Base-by-base conservation (phyloP, 2,888 invertebrate genomes). In the Parasteatoda lunata region DNA sequence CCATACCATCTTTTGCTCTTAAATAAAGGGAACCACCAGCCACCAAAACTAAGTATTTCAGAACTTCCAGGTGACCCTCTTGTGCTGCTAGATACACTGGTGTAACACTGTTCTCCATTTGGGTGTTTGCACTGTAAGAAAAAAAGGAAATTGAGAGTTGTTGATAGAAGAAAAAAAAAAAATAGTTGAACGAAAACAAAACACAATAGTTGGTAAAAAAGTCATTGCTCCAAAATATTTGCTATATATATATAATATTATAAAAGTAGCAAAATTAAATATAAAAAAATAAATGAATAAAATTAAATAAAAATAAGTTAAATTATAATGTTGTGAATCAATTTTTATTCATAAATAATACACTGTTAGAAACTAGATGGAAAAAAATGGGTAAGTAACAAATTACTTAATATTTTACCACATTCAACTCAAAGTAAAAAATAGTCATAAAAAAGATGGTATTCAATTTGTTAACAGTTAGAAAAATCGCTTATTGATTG, bases 71-170 rank as follows among this genome's bases (percentile, higher is more conserved):
- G 92, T 97, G 96, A 1, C 97, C 97, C 91, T 96, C 96, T 92
- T 97, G 97, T 70, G 97, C 96, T 11, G 97, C 97, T 91, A 97
- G 93, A 92, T 97, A 97, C 59, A 96, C 96, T 71, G 97, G 96
- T 59, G 97, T 97, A 90, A 96, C 96, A 92, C 97, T 97, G 92
- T 96, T 97, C 93, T 96, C 96, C 96, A 97, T 96, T 92, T 96
- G 96, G 90, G 96, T 95, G 93, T 97, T 97, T 90, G 97, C 96
- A 93, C 96, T 96, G 94, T 75, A 93, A 72, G 11, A 52, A 65
- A 73, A 15, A 68, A 51, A n/a, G 8, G 11, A 71, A 30, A 13
- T 45, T 9, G 54, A 48, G 49, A 75, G 5, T 64, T 13, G 45
- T 73, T 73, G 11, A 30, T 30, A 30, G 1, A 90, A 90, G 88